Evolutionary conservation across 2,113 vertebrate species (phyloP).

Genomic region (Gallinago media): DNA sequence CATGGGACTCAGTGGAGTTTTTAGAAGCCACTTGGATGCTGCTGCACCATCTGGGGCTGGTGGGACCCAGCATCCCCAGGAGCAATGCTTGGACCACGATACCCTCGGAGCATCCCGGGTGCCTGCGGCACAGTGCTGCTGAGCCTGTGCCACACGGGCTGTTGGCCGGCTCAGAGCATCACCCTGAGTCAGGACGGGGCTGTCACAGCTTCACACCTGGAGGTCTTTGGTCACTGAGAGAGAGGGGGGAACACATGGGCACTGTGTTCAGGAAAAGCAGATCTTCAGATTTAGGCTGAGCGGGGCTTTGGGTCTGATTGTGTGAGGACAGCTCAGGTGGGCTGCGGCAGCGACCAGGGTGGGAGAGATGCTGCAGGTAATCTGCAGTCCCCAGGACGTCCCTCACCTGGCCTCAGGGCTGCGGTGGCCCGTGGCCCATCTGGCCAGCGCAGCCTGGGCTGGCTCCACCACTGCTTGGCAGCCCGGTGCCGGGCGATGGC

Average conservation of each 20-base stretch:
- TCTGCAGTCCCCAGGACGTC: fast-evolving
- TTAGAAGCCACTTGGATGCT: neutral
- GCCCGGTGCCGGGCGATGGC: neutral
- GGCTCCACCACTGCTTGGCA: neutral
- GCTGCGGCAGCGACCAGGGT: neutral
- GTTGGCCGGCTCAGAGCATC: fast-evolving
- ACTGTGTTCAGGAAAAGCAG: fast-evolving
- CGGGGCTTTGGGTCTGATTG: fast-evolving
- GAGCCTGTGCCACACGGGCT: neutral
- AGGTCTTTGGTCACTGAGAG: neutral
- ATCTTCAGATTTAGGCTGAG: neutral
- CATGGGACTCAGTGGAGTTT: fast-evolving
- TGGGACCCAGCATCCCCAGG: fast-evolving
- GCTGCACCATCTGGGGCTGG: neutral
- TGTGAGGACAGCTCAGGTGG: fast-evolving
- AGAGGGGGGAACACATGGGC: fast-evolving
- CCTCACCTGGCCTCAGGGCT: neutral
- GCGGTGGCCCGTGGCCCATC: fast-evolving
- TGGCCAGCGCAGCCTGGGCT: neutral
- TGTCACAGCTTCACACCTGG: neutral
- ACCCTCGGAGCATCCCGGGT: fast-evolving
- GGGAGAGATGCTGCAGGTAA: fast-evolving
- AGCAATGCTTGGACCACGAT: neutral
- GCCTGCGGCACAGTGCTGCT: neutral
- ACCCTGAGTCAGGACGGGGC: fast-evolving